Conservation (phyloP, 2,888 invertebrate species). For the Oeneis ivallda region DNA sequence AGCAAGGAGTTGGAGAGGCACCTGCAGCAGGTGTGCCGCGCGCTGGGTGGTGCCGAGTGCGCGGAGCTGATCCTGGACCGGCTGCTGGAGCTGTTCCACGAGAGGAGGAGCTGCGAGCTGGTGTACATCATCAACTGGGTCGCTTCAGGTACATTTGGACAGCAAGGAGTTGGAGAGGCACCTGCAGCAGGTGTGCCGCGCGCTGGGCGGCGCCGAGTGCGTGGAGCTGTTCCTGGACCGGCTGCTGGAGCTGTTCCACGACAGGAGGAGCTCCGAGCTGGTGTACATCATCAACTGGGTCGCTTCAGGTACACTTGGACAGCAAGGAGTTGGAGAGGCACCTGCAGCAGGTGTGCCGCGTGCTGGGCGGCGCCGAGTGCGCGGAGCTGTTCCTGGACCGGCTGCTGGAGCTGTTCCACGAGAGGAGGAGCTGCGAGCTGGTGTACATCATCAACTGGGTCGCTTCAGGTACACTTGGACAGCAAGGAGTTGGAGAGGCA, state of each 20-base stretch:
- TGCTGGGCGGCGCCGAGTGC: constrained; percentile 80
- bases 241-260: constrained; percentile 81
- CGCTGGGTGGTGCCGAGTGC: constrained; percentile 80
- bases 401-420: constrained; percentile 81
- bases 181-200: constrained; percentile 77
- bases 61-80: constrained; percentile 82
- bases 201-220: constrained; percentile 80
- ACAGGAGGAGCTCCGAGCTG: constrained; percentile 80
- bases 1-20: constrained; percentile 66
- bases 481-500: constrained; percentile 66
- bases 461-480: constrained; percentile 78
- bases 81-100: constrained; percentile 81
- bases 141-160: constrained; percentile 78
- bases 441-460: constrained; percentile 83
- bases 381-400: constrained; percentile 82
- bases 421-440: constrained; percentile 80
- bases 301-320: constrained; percentile 78
- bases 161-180: constrained; percentile 66
- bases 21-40: constrained; percentile 77
- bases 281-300: constrained; percentile 83
- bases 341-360: constrained; percentile 77
- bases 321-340: constrained; percentile 66
- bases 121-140: constrained; percentile 83
- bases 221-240: constrained; percentile 82
- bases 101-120: constrained; percentile 80